These are phyloP conservation scores for Capreolus pygargus DNA, from an alignment of 2,113 vertebrate species.

Conservation along the genomic window DNA sequence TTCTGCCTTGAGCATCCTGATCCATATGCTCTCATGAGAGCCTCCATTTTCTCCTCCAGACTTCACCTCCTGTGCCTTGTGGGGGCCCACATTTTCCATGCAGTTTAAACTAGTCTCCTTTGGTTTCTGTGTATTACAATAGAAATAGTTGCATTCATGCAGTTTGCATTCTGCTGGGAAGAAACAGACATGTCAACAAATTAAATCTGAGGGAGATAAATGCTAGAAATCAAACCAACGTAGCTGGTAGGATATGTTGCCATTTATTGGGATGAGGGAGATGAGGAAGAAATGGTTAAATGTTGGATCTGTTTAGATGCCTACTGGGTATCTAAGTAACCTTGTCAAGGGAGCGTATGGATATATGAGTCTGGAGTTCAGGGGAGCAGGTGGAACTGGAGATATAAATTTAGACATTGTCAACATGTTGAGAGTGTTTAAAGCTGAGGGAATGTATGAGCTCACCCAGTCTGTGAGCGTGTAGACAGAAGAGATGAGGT, in stretches of 20 bases:
- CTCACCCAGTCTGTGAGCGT: not conserved
- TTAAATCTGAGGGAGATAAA: not conserved
- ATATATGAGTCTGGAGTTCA: not conserved
- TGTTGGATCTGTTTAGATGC: not conserved
- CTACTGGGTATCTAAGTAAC: not conserved
- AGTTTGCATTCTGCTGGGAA: not conserved
- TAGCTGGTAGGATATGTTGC: not conserved
- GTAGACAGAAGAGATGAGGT: not conserved
- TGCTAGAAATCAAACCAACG: not conserved
- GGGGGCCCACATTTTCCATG: not conserved
- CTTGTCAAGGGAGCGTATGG: not conserved
- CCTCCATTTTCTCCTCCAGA: not conserved
- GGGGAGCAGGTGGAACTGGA: not conserved
- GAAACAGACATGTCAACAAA: not conserved
- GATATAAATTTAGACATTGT: not conserved
- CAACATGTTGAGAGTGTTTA: not conserved
- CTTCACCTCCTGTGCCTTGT: not conserved
- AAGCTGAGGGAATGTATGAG: not conserved
- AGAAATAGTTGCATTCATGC: not conserved
- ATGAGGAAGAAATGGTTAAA: not conserved
- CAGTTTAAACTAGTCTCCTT: not conserved
- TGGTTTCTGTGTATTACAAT: not conserved
- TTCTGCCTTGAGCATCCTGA: not conserved
- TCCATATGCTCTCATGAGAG: not conserved
- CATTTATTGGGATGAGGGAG: not conserved